Conservation (phyloP, 2,888 invertebrate species). For the Andrena fulva region DNA sequence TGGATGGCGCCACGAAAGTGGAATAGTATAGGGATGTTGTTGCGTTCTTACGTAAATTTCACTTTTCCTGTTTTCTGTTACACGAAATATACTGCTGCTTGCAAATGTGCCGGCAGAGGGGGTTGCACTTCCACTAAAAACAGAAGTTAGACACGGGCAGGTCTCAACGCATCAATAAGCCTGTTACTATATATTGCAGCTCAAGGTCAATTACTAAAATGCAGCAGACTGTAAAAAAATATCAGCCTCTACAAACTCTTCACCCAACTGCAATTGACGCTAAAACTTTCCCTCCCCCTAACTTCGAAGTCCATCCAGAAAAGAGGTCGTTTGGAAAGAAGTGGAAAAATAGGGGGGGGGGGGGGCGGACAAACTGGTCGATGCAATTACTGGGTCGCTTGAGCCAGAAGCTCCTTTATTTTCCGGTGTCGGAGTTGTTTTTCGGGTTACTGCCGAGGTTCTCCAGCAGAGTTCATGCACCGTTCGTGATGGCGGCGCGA, state of each 20-base stretch:
- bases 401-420: conserved; percentile 14
- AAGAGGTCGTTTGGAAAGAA: conserved; percentile 16
- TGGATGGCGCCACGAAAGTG: conserved; percentile 44
- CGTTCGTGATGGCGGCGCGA: conserved; percentile 76
- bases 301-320: not conserved
- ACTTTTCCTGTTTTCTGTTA: conserved; percentile 29
- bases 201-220: not conserved
- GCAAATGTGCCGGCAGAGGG: not conserved
- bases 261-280: not conserved
- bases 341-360: not conserved
- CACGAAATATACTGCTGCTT: conserved; percentile 5
- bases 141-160: not conserved
- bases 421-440: conserved; percentile 30
- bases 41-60: conserved; percentile 47
- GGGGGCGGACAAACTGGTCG: not conserved
- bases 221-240: not conserved
- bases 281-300: not conserved
- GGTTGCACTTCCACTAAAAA: not conserved
- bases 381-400: conserved; percentile 27
- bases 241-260: not conserved
- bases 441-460: conserved; percentile 8
- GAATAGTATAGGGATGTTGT: conserved; percentile 22
- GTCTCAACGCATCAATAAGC: not conserved
- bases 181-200: not conserved
- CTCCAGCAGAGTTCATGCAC: not conserved